Conservation (phyloP, 2,113 vertebrate genomes). For the Redunca redunca region DNA sequence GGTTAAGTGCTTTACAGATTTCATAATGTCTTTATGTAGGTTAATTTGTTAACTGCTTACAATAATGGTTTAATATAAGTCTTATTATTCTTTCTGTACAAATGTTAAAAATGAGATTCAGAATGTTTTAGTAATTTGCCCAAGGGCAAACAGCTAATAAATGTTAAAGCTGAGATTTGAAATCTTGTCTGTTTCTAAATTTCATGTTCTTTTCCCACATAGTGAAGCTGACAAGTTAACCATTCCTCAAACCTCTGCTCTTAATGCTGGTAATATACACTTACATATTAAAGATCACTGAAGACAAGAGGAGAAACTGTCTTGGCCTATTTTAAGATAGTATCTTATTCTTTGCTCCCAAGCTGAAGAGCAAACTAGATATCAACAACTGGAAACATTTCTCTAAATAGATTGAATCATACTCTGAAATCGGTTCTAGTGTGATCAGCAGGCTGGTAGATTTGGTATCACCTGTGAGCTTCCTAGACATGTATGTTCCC, state of each 20-base stretch:
- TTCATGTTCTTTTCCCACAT: not conserved
- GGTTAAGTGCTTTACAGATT: not conserved
- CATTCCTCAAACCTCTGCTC: not conserved
- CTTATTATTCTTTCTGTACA: not conserved
- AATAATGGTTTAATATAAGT: not conserved
- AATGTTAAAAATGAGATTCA: slow-evolving; percentile 26
- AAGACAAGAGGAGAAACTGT: not conserved
- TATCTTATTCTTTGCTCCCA: not conserved
- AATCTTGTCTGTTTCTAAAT: not conserved
- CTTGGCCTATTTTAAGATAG: slow-evolving; percentile 6
- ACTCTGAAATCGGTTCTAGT: not conserved
- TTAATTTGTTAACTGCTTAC: slow-evolving; percentile 29
- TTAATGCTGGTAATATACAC: not conserved
- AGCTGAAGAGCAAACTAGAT: not conserved
- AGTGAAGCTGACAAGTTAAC: not conserved
- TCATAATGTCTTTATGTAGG: not conserved
- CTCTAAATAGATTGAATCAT: not conserved
- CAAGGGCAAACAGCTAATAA: slow-evolving; percentile 24
- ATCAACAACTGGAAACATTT: not conserved
- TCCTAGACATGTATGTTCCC: not conserved
- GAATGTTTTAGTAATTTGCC: slow-evolving; percentile 2
- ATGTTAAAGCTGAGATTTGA: slow-evolving; percentile 12
- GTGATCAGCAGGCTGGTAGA: not conserved
- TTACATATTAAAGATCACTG: not conserved
- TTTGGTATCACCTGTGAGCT: not conserved